A percentile compares a stretch with the other conserved stretches of the same genome.
These are phyloP conservation scores for Limnephilus rhombicus DNA, from an alignment of 2,888 invertebrate species.

Conservation along the genomic window DNA sequence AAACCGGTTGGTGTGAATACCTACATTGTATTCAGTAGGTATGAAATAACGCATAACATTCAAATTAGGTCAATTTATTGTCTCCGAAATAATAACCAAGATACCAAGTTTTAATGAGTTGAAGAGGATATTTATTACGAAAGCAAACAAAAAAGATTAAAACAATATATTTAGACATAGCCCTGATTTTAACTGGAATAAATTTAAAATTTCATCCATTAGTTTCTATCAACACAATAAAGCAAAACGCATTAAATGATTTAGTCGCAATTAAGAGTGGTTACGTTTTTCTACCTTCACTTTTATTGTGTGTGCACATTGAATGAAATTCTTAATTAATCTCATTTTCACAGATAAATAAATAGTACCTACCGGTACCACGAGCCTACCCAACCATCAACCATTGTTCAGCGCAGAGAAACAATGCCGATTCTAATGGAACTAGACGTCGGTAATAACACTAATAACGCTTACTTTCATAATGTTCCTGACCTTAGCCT, in stretches of 20 bases:
- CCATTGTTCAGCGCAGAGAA: slow-evolving; percentile 12
- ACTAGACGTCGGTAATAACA: background rate
- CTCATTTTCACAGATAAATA: background rate
- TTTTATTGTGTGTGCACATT: background rate
- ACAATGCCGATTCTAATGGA: slow-evolving; percentile 38
- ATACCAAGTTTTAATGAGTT: background rate
- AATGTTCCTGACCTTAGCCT: slow-evolving; percentile 44
- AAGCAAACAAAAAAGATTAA: background rate
- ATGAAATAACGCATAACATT: background rate
- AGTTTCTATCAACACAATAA: background rate
- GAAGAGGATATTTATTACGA: background rate
- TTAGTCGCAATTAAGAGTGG: background rate
- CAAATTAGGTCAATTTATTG: background rate
- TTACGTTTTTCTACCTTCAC: background rate
- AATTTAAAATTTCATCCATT: background rate
- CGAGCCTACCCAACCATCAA: background rate
- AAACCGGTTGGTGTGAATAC: background rate
- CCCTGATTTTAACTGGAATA: background rate
- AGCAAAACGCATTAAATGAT: background rate
- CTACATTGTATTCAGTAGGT: background rate
- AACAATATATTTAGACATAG: background rate
- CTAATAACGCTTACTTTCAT: slow-evolving; percentile 37
- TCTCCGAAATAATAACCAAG: background rate
- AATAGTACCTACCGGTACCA: background rate
- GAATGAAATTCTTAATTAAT: background rate